phyloP scores from a whole-genome alignment of 2,797 vertebrate species.

The Clarias laeviceps region DNA sequence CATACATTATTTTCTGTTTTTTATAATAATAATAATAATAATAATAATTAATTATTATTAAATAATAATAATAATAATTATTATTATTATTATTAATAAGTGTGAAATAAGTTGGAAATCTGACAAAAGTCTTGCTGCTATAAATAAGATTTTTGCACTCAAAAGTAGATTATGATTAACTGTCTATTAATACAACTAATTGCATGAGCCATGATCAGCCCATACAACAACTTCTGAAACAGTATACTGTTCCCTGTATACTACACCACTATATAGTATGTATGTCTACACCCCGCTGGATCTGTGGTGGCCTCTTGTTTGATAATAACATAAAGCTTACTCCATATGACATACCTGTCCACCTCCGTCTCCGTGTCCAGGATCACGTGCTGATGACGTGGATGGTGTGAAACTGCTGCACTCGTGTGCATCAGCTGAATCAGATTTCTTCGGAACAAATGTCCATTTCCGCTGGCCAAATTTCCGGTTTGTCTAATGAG shows the following conservation, averaged over 20 bases:
- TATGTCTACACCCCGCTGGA: not conserved
- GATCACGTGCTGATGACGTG: conserved; percentile 59
- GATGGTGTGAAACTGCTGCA: conserved; percentile 65
- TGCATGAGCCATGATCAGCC: not conserved
- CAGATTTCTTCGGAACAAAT: conserved; percentile 62
- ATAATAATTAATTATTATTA: too few relatives aligned
- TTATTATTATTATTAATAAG: not conserved
- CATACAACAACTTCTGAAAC: not conserved
- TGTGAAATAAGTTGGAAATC: not conserved
- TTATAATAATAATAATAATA: not conserved
- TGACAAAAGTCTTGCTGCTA: not conserved
- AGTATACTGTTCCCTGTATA: not conserved
- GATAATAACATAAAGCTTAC: not conserved
- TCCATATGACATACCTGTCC: conserved; percentile 59
- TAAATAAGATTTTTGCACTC: not conserved
- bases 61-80: too few relatives aligned
- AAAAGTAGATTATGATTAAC: not conserved
- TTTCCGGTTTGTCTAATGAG: conserved; percentile 69
- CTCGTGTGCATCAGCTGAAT: conserved; percentile 61
- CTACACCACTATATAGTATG: not conserved
- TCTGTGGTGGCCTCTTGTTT: not conserved
- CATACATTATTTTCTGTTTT: not conserved
- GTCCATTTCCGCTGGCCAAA: conserved; percentile 58
- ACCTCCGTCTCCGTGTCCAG: conserved; percentile 57
- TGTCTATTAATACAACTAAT: not conserved